A percentile compares a stretch with the other conserved stretches of the same genome.
Conservation (phyloP, 2,113 vertebrate genomes). For the Edolisoma coerulescens region DNA sequence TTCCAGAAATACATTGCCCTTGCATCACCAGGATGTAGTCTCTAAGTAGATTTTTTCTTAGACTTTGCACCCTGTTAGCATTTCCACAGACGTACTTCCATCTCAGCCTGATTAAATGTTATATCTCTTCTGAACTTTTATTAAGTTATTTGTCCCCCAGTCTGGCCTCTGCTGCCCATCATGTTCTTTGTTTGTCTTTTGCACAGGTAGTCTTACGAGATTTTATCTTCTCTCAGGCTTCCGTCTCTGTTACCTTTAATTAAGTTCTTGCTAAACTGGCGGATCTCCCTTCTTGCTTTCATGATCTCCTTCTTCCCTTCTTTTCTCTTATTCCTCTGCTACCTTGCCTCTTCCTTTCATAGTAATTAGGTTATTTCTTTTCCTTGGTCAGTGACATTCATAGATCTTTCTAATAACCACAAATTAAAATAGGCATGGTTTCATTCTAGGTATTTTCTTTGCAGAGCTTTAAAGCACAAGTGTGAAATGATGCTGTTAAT, state of each 20-base stretch:
- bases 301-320: not conserved
- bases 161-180: not conserved
- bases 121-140: not conserved
- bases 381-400: not conserved
- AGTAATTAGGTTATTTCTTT: not conserved
- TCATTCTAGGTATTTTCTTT: not conserved
- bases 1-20: not conserved
- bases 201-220: not conserved
- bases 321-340: not conserved
- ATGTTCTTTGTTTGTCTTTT: not conserved
- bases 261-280: not conserved
- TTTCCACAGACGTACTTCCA: not conserved
- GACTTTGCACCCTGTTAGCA: not conserved
- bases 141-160: not conserved
- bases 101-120: not conserved
- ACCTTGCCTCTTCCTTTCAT: not conserved
- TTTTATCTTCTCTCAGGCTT: not conserved
- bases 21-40: not conserved
- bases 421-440: not conserved
- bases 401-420: not conserved
- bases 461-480: not conserved
- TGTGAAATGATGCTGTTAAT: not conserved
- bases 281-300: not conserved
- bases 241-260: not conserved
- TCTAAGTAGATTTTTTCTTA: not conserved